Conservation (phyloP, 2,797 vertebrate genomes). For the Amphiprion clarkii region DNA sequence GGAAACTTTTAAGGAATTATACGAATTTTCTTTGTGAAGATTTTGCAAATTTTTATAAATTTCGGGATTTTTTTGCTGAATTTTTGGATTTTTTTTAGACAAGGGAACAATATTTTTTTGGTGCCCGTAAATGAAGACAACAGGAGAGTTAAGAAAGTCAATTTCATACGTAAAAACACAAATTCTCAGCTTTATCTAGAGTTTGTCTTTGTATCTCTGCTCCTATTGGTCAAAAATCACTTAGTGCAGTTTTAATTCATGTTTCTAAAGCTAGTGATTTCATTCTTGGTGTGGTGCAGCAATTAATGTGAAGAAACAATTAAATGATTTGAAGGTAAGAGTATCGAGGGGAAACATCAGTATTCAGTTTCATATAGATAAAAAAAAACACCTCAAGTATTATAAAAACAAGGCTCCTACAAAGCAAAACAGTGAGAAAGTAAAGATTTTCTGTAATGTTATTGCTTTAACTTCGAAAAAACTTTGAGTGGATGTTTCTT, state of each 20-base stretch:
- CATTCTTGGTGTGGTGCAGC: neutral
- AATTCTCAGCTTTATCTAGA: neutral
- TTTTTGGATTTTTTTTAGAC: no score
- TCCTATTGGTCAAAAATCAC: neutral
- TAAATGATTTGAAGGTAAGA: neutral
- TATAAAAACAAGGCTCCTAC: neutral
- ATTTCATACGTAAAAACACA: neutral
- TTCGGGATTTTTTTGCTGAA: no score
- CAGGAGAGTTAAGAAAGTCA: neutral
- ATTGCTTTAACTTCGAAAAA: neutral
- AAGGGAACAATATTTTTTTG: no score
- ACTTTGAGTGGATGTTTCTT: neutral
- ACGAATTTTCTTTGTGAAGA: no score
- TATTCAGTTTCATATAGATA: neutral
- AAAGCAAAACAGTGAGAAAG: no score
- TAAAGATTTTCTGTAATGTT: neutral
- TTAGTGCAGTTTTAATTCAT: constrained; percentile 14
- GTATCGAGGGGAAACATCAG: no score
- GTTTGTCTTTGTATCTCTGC: neutral
- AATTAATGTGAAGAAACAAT: neutral
- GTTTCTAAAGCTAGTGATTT: neutral
- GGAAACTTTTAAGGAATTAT: no score
- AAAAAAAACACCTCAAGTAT: neutral
- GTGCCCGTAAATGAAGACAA: no score
- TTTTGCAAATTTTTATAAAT: no score